Evolutionary conservation across 2,888 invertebrate genomes (phyloP), one percentile per base, ranked within the genome.

Genomic region (Coleophora deauratella): DNA sequence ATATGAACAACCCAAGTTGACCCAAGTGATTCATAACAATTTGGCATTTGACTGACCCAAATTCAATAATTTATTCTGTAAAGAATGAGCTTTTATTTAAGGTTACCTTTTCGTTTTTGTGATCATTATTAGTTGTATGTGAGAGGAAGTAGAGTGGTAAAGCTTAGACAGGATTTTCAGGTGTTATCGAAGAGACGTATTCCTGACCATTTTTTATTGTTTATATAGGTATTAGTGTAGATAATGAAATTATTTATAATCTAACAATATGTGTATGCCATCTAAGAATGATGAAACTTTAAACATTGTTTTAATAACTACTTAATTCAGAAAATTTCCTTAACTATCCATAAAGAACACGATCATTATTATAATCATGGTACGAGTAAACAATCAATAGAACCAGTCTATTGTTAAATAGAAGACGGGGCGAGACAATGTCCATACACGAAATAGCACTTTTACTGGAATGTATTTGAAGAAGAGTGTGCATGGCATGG

Each of bases 391-490:
- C 9, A 28, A 33, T 11, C n/a, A 11, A 38, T n/a, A 38, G 11
- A 3, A 34, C 10, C 10, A 30, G 12, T 28, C 10, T 33, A 21
- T 37, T 37, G 37, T 37, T 37, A 10, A 31, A 37, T 37, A 40
- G 28, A 39, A 43, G n/a, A 37, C 14, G 14, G 3, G n/a, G n/a
- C 3, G 27, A 55, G 58, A 62, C 49, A 60, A 60, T 58, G 57
- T 62, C 59, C 59, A 59, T 65, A 67, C 57, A 62, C 61, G 61
- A 69, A 67, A 69, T 62, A 80, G 76, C 81, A 84, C 84, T 82
- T 84, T 85, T 84, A 78, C 81, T 82, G 77, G 72, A 71, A 68
- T 69, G 64, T 66, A 60, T 68, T 57, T 70, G 72, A 72, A 61
- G 65, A 50, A 49, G 62, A 61, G 57, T 44, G 6, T 53, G 48